Evolutionary conservation across 2,113 vertebrate species (phyloP).

Genomic region (Cisticola juncidis): DNA sequence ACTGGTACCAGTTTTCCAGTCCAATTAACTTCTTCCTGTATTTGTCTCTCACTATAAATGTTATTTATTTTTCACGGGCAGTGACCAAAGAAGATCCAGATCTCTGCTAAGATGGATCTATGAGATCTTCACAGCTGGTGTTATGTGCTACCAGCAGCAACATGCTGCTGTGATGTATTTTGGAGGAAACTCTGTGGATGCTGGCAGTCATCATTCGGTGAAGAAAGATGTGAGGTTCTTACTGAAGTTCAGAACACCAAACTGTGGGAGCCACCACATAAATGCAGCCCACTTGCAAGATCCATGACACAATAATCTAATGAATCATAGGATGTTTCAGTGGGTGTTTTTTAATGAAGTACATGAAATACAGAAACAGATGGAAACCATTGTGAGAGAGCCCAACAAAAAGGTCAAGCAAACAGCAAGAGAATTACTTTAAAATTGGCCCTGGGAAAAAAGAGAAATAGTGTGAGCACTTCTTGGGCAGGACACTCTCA

Average conservation of each 20-base stretch:
- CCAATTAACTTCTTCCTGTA: neutral
- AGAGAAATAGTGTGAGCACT: neutral
- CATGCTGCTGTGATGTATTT: neutral
- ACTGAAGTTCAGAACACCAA: neutral
- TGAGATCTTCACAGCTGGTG: neutral
- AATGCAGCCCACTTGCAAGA: neutral
- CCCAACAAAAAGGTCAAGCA: slow-evolving; percentile 22
- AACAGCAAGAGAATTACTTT: neutral
- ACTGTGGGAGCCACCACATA: slow-evolving; percentile 1
- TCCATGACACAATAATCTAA: neutral
- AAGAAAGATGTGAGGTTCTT: neutral
- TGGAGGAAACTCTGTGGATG: neutral
- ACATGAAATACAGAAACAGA: slow-evolving; percentile 27
- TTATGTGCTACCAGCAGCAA: neutral
- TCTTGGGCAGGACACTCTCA: neutral
- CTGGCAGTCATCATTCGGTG: neutral
- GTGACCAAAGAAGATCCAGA: neutral
- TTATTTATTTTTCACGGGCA: neutral
- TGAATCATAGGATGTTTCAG: slow-evolving; percentile 41
- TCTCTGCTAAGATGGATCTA: neutral
- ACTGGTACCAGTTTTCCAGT: neutral
- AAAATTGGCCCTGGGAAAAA: neutral
- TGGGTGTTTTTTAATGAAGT: slow-evolving; percentile 18
- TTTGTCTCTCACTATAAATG: neutral
- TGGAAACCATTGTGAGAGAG: slow-evolving; percentile 17